These are phyloP conservation scores for Xylocopa sonorina DNA, from an alignment of 1,140 invertebrate species.

Conservation along the genomic window DNA sequence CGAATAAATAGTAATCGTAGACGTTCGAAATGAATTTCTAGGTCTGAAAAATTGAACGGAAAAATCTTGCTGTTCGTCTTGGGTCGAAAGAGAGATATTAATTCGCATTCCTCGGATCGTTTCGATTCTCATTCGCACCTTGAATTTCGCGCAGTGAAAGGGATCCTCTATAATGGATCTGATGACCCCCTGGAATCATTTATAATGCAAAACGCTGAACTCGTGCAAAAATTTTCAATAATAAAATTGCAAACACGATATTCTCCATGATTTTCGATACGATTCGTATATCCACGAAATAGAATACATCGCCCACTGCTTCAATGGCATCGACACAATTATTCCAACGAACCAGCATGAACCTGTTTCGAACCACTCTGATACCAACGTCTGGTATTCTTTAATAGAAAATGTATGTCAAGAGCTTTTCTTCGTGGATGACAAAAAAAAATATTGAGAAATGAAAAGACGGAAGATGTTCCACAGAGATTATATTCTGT, in stretches of 20 bases:
- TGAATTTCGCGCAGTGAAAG: not conserved
- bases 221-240: too few species aligned
- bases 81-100: not conserved
- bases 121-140: too few species aligned
- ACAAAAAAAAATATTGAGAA: not conserved
- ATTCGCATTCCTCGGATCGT: not conserved
- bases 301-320: constrained; percentile 6
- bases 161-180: constrained; percentile 5
- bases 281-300: too few species aligned
- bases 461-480: constrained; percentile 11
- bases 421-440: not conserved
- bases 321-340: constrained; percentile 15
- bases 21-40: constrained; percentile 1
- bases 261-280: too few species aligned
- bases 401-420: constrained; percentile 16
- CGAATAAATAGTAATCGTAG: not conserved
- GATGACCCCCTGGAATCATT: too few species aligned
- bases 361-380: constrained; percentile 20
- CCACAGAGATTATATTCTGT: not conserved
- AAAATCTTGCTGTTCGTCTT: not conserved
- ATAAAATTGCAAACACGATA: too few species aligned
- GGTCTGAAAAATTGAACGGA: not conserved
- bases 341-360: constrained; percentile 12
- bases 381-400: not conserved
- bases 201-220: too few species aligned